Percentiles rank a stretch among this genome's conserved stretches.
Conservation (phyloP, 1,140 invertebrate species). For the Pararge aegeria region DNA sequence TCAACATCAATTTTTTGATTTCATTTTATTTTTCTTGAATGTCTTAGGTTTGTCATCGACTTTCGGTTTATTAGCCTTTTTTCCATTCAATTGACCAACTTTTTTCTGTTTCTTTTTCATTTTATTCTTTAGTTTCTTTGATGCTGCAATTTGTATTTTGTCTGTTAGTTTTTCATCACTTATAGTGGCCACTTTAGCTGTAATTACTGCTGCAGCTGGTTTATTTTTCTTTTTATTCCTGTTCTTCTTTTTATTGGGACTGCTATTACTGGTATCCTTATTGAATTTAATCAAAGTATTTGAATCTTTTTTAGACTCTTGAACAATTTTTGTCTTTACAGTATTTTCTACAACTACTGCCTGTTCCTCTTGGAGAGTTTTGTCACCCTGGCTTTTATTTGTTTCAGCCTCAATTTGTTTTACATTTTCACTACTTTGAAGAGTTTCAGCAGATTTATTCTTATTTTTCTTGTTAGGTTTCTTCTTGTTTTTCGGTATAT, state of each 20-base stretch:
- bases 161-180: conserved; percentile 48
- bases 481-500: conserved; percentile 13
- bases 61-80: conserved; percentile 21
- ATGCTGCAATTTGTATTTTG: conserved; percentile 39
- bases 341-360: background rate
- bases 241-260: conserved; percentile 22
- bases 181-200: conserved; percentile 26
- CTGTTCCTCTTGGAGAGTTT: conserved; percentile 23
- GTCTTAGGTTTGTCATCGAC: conserved; percentile 40
- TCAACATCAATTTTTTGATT: conserved; percentile 25
- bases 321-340: background rate
- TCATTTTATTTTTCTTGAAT: conserved; percentile 42
- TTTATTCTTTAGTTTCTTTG: conserved; percentile 62
- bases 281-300: background rate
- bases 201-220: background rate
- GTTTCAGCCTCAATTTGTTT: background rate
- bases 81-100: conserved; percentile 40
- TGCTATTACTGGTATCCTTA: conserved; percentile 6
- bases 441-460: conserved; percentile 7
- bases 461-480: conserved; percentile 31
- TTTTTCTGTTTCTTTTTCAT: conserved; percentile 59
- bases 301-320: background rate
- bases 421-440: background rate
- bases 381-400: conserved; percentile 20
- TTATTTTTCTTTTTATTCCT: conserved; percentile 31